These are phyloP conservation scores for Trogon surrucura DNA, from an alignment of 2,113 vertebrate species.

Conservation along the genomic window DNA sequence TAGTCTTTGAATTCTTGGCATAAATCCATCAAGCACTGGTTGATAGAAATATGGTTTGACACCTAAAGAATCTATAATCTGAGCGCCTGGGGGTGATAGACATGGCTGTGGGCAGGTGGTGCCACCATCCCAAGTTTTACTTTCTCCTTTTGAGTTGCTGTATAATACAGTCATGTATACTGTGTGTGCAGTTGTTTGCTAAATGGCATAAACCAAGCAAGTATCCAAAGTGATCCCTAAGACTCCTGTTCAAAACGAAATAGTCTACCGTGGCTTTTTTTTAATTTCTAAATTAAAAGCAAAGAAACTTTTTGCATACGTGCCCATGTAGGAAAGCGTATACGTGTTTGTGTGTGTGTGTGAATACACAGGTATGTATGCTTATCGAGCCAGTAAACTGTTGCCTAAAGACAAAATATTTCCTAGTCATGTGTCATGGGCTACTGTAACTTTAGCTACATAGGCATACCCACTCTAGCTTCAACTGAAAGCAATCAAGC, in stretches of 20 bases:
- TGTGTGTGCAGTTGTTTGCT: background rate
- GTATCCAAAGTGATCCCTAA: background rate
- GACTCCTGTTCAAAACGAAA: background rate
- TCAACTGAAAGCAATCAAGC: background rate
- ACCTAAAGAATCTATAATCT: background rate
- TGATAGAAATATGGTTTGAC: background rate
- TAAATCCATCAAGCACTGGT: background rate
- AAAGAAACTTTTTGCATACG: background rate
- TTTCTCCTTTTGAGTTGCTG: background rate
- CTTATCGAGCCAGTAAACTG: background rate
- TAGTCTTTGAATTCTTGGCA: background rate
- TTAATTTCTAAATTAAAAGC: background rate
- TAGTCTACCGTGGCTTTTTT: background rate
- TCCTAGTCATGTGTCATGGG: background rate
- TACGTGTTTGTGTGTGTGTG: rapidly evolving
- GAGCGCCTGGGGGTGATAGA: background rate
- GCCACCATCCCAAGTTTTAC: background rate
- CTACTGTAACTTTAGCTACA: background rate
- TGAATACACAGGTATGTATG: rapidly evolving
- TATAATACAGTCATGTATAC: background rate
- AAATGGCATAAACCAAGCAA: background rate
- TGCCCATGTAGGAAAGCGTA: rapidly evolving
- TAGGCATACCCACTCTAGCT: background rate
- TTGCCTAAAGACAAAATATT: background rate
- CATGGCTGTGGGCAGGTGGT: background rate